Evolutionary conservation across 2,113 vertebrate genomes (phyloP).

Genomic region (Potamarius usumacintae): DNA sequence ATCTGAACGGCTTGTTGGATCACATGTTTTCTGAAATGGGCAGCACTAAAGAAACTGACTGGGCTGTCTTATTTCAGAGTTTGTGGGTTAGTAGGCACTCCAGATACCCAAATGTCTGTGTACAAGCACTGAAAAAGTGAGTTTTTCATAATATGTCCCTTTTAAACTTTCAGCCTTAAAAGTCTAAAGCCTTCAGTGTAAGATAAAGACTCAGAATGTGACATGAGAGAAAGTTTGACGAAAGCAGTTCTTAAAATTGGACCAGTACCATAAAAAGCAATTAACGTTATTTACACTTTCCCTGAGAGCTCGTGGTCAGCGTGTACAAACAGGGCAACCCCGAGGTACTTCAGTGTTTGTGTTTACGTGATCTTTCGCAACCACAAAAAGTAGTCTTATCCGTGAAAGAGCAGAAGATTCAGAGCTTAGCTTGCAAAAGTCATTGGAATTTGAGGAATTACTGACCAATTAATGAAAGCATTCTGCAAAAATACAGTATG

Average conservation of each 20-base stretch:
- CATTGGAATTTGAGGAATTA: background rate
- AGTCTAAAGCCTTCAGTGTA: no score
- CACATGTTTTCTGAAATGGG: no score
- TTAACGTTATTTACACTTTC: background rate
- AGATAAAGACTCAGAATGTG: background rate
- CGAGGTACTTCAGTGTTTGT: background rate
- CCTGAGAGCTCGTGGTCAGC: background rate
- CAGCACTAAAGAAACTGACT: no score
- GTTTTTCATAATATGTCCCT: no score
- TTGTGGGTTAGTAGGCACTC: no score
- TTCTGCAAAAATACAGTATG: background rate
- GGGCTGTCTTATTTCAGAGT: no score
- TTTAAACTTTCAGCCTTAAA: background rate
- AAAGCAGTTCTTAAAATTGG: background rate
- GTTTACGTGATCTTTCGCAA: background rate
- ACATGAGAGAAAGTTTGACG: background rate
- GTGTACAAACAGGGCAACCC: background rate
- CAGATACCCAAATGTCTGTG: no score
- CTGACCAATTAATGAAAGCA: background rate
- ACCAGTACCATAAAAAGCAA: background rate
- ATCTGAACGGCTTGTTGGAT: no score
- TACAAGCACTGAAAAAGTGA: no score
- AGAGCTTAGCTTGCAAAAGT: background rate
- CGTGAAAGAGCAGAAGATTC: background rate
- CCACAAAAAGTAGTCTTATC: background rate